These are phyloP conservation scores for Taxidea taxus DNA, from an alignment of 2,113 vertebrate genomes.

Conservation along the genomic window DNA sequence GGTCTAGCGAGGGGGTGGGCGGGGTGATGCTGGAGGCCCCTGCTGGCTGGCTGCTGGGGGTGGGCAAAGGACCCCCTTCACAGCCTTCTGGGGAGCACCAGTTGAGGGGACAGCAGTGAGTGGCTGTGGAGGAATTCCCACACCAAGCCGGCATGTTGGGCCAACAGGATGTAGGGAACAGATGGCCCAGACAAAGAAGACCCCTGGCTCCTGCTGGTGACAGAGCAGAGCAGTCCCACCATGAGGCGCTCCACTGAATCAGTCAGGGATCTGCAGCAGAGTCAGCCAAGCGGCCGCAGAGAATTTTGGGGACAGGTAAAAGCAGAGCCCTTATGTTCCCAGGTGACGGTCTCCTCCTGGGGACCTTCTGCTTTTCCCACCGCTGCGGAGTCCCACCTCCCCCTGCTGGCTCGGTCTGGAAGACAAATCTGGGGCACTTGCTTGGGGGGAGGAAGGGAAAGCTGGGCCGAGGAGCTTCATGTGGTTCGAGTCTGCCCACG, in stretches of 20 bases:
- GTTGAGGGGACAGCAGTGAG: not conserved
- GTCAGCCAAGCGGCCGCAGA: not conserved
- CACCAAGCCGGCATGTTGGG: not conserved
- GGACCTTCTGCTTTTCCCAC: not conserved
- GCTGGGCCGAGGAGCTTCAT: not conserved
- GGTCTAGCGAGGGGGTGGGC: not conserved
- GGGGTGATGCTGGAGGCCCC: accelerated
- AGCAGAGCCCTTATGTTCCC: not conserved
- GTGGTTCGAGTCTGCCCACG: not conserved
- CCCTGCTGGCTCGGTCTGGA: not conserved
- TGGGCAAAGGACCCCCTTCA: not conserved
- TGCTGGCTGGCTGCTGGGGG: not conserved
- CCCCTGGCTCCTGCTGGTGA: not conserved
- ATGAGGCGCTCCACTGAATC: not conserved
- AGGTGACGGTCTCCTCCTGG: not conserved
- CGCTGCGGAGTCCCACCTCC: not conserved
- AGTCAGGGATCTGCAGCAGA: not conserved
- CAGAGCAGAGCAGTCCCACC: not conserved
- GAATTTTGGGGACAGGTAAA: not conserved
- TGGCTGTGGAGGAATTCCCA: not conserved
- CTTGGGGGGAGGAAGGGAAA: not conserved
- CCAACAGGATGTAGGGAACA: not conserved
- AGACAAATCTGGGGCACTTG: constrained; percentile 56
- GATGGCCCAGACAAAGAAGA: not conserved
- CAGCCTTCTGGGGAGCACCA: not conserved